phyloP scores from a whole-genome alignment of 2,797 vertebrate genomes.

The Anabas testudineus region DNA sequence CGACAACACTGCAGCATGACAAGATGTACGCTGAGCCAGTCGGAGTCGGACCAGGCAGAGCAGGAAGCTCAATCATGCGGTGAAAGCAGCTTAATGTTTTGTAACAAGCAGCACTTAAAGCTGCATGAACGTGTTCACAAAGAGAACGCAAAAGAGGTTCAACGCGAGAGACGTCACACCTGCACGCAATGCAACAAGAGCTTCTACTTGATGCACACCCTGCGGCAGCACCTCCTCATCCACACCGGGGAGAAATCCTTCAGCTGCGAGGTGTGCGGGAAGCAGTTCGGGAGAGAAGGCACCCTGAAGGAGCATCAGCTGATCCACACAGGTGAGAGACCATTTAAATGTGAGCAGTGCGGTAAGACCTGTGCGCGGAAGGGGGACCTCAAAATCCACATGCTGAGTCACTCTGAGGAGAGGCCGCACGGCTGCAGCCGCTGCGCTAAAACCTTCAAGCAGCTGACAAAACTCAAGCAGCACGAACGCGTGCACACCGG shows the following conservation, averaged over 20 bases:
- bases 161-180: conserved; percentile 12
- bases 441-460: conserved; percentile 37
- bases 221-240: conserved; percentile 33
- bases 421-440: conserved; percentile 26
- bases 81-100: not conserved
- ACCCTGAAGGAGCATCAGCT: conserved; percentile 36
- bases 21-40: rapidly evolving
- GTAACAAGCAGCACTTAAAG: rapidly evolving
- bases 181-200: conserved; percentile 34
- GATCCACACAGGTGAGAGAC: conserved; percentile 24
- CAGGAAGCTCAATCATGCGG: not conserved
- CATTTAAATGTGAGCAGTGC: conserved; percentile 32
- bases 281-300: conserved; percentile 23
- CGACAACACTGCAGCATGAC: conserved; percentile 4
- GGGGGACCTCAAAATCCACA: conserved; percentile 33
- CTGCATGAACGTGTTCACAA: not conserved
- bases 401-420: conserved; percentile 51
- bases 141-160: not conserved
- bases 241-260: conserved; percentile 24
- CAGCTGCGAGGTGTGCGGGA: conserved; percentile 36
- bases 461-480: conserved; percentile 17
- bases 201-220: conserved; percentile 4
- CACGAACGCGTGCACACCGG: conserved; percentile 47
- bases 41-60: not conserved
- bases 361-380: conserved; percentile 42